phyloP scores from a whole-genome alignment of 2,888 invertebrate species.

The Kryphioiulus occultus region DNA sequence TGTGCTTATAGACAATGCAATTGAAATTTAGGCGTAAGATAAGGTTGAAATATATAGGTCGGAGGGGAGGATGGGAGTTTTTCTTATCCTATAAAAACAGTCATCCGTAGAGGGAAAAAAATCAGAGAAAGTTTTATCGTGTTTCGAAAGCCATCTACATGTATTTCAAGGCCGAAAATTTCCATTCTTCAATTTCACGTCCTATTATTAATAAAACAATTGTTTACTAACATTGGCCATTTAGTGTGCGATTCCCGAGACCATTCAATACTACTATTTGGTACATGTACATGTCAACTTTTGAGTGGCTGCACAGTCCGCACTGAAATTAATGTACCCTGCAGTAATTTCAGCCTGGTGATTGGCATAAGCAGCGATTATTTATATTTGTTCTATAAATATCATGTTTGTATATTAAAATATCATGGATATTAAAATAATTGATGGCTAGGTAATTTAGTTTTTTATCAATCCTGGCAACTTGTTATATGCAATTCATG shows the following conservation, averaged over 20 bases:
- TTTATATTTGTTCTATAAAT: too few species aligned
- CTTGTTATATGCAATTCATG: too few species aligned
- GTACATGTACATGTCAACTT: background rate
- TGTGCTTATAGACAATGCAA: background rate
- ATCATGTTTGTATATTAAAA: too few species aligned
- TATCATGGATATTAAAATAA: too few species aligned
- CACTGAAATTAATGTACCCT: too few species aligned
- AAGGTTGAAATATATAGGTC: background rate
- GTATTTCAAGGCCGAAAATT: slow-evolving; percentile 6
- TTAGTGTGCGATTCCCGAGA: background rate
- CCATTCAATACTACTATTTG: background rate
- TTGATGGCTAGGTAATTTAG: too few species aligned
- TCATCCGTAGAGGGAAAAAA: background rate
- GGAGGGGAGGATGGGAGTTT: background rate
- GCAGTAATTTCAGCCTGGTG: too few species aligned
- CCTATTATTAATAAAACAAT: background rate
- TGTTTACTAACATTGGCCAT: background rate
- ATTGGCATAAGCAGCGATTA: too few species aligned
- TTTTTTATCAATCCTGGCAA: too few species aligned
- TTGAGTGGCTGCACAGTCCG: too few species aligned
- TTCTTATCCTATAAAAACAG: background rate
- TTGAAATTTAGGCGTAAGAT: too few species aligned
- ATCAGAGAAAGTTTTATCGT: background rate
- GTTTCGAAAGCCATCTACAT: background rate
- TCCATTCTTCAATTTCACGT: background rate